Evolutionary conservation across 1,140 invertebrate genomes (phyloP).

Genomic region (Heliconius hewitsoni): DNA sequence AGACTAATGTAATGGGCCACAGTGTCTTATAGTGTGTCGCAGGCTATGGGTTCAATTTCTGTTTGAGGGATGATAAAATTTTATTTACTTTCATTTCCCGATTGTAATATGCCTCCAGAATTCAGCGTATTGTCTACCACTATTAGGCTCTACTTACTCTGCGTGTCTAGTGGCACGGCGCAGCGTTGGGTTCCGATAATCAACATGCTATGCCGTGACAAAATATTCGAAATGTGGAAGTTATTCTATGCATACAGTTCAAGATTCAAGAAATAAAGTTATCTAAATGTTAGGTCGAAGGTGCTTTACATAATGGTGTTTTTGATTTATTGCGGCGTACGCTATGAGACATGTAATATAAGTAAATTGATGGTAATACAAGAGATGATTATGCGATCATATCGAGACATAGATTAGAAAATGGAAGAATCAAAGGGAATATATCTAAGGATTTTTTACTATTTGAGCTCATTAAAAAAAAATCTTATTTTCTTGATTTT

Average conservation of each 20-base stretch:
- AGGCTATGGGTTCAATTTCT: no score
- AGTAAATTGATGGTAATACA: constrained; percentile 8
- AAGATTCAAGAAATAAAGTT: neutral
- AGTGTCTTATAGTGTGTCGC: no score
- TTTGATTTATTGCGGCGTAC: neutral
- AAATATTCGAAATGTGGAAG: no score
- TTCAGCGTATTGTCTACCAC: no score
- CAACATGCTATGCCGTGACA: no score
- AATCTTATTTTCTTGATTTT: neutral
- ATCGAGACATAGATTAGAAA: neutral
- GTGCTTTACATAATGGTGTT: constrained; percentile 7
- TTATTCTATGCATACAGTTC: no score
- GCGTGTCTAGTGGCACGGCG: no score
- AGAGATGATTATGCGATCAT: constrained; percentile 6
- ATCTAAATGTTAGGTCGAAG: neutral
- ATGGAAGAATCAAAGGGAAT: neutral
- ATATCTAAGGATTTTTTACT: neutral
- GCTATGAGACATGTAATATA: constrained; percentile 1
- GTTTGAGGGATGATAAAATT: no score
- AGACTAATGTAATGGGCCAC: neutral
- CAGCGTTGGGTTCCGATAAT: no score
- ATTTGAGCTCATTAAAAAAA: no score
- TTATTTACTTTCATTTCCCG: no score
- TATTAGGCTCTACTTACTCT: neutral
- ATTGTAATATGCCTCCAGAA: no score